A percentile compares a stretch with the other conserved stretches of the same genome.
These are phyloP conservation scores for Bombylius discolor DNA, from an alignment of 2,888 invertebrate genomes.

Conservation along the genomic window DNA sequence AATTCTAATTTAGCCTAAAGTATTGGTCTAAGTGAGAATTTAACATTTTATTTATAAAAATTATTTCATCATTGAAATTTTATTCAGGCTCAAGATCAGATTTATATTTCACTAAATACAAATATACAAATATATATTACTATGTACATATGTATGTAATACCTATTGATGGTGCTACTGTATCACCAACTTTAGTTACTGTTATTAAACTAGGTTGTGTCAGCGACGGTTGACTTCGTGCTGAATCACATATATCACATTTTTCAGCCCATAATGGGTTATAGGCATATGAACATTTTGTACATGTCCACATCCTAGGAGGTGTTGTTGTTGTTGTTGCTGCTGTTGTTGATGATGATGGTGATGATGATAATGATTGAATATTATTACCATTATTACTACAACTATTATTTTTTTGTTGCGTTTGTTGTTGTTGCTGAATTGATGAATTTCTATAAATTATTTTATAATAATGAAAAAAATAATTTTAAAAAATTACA, in stretches of 20 bases:
- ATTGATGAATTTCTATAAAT: too few species aligned
- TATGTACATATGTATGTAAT: conserved; percentile 1
- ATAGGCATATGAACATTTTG: conserved; percentile 77
- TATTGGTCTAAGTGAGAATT: too few species aligned
- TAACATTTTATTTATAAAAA: too few species aligned
- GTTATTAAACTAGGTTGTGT: conserved; percentile 58
- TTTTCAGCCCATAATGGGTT: conserved; percentile 66
- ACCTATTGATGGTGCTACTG: conserved; percentile 22
- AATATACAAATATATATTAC: not conserved
- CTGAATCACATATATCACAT: conserved; percentile 71
- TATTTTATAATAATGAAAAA: too few species aligned
- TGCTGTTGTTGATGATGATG: conserved; percentile 11
- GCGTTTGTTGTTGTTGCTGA: too few species aligned
- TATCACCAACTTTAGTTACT: conserved; percentile 41
- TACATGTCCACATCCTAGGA: conserved; percentile 71
- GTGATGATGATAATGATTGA: conserved; percentile 14
- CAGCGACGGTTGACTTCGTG: conserved; percentile 45
- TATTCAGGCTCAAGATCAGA: not conserved
- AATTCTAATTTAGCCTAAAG: too few species aligned
- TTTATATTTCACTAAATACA: not conserved
- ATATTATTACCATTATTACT: too few species aligned
- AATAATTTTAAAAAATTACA: too few species aligned
- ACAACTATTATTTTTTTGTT: too few species aligned
- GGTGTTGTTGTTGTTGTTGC: conserved; percentile 14
- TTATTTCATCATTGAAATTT: too few species aligned